Evolutionary conservation across 2,888 invertebrate genomes (phyloP).

Genomic region (Ariolimax columbianus): DNA sequence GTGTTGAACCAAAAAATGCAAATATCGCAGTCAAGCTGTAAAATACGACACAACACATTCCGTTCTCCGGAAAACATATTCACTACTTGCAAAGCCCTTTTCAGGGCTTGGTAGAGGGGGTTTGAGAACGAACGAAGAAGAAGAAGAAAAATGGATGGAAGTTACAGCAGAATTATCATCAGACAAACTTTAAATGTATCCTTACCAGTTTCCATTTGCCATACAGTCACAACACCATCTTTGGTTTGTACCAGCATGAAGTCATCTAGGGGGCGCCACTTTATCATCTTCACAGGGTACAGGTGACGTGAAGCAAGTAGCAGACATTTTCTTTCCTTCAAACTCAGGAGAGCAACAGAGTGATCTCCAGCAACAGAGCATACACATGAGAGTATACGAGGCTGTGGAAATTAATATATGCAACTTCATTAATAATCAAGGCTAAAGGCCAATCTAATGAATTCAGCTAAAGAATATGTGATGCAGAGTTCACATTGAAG

Average conservation of each 20-base stretch:
- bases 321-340: conserved; percentile 95
- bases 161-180: too few species aligned
- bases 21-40: too few species aligned
- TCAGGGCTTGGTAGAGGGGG: too few species aligned
- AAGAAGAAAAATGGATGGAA: too few species aligned
- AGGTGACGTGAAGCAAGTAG: conserved; percentile 95
- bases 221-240: conserved; percentile 98
- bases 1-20: too few species aligned
- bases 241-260: conserved; percentile 98
- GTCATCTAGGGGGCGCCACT: conserved; percentile 97
- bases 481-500: too few species aligned
- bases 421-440: neutral
- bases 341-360: conserved; percentile 94
- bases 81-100: too few species aligned
- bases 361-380: conserved; percentile 98
- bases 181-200: neutral
- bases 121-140: too few species aligned
- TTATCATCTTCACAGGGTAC: conserved; percentile 95
- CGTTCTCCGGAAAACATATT: too few species aligned
- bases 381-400: conserved; percentile 93
- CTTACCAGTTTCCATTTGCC: conserved; percentile 98
- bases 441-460: too few species aligned
- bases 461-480: too few species aligned
- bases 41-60: too few species aligned
- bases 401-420: conserved; percentile 81